Evolutionary conservation across 2,113 vertebrate species (phyloP).

Genomic region (Alaudala cheleensis): DNA sequence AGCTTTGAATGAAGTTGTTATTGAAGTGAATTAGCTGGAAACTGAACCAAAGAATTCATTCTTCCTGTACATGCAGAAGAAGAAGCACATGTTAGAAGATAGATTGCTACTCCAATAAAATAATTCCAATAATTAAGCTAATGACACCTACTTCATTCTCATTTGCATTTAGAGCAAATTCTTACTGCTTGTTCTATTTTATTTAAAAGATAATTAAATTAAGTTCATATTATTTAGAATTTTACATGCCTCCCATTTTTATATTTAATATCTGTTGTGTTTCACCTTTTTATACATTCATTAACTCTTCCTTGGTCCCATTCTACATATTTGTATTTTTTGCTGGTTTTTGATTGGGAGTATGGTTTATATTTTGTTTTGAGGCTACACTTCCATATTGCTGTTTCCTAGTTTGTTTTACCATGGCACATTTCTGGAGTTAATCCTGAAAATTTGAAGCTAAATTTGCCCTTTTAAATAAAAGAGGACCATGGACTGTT

Average conservation of each 20-base stretch:
- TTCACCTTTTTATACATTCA: not conserved
- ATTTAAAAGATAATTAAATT: not conserved
- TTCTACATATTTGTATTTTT: not conserved
- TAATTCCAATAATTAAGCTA: not conserved
- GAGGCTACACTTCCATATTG: not conserved
- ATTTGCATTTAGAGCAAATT: not conserved
- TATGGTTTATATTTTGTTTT: not conserved
- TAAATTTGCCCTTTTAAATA: not conserved
- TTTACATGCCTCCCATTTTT: not conserved
- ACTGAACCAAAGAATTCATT: not conserved
- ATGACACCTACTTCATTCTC: not conserved
- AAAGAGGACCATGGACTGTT: rapidly evolving
- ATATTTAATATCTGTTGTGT: not conserved
- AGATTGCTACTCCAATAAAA: not conserved
- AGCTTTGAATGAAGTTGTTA: not conserved
- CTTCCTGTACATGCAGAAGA: not conserved
- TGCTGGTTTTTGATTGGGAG: not conserved
- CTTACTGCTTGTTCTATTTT: not conserved
- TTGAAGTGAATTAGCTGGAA: not conserved
- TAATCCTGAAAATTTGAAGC: not conserved
- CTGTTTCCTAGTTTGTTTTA: not conserved
- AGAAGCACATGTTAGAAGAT: not conserved
- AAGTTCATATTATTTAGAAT: not conserved
- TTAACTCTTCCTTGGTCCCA: not conserved
- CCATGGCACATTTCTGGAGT: not conserved